Evolutionary conservation across 2,888 invertebrate genomes (phyloP).

Genomic region (Apoda limacodes): DNA sequence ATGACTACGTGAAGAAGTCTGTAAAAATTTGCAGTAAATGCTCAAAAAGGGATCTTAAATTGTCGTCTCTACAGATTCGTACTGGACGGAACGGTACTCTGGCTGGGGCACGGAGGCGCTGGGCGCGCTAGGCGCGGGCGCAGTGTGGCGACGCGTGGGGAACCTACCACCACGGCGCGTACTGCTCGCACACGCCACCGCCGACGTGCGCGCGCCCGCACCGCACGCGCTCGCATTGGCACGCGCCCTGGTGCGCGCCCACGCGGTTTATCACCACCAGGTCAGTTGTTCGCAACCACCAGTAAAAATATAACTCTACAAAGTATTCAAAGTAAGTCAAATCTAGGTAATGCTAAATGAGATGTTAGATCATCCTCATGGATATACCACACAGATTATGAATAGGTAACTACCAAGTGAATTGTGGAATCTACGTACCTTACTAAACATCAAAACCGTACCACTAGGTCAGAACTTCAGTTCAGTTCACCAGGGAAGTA

Average conservation of each 20-base stretch:
- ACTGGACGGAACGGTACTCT: conserved; percentile 91
- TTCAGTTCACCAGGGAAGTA: too few relatives aligned
- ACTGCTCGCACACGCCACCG: conserved; percentile 83
- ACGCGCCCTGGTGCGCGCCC: conserved; percentile 82
- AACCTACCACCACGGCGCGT: conserved; percentile 74
- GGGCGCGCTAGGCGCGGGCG: conserved; percentile 79
- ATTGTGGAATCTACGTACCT: too few relatives aligned
- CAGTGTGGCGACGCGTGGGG: conserved; percentile 82
- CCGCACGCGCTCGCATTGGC: conserved; percentile 89
- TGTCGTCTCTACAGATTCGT: conserved; percentile 67
- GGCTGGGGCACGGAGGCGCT: conserved; percentile 82
- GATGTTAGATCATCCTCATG: too few relatives aligned
- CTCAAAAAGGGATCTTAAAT: too few relatives aligned
- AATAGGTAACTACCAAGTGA: too few relatives aligned
- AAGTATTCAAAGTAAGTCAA: not conserved
- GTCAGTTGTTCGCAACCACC: conserved; percentile 53
- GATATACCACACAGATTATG: too few relatives aligned
- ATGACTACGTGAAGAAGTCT: too few relatives aligned
- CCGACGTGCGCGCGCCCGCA: conserved; percentile 87
- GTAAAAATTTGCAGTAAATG: too few relatives aligned
- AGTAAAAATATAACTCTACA: not conserved
- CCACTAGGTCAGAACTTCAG: too few relatives aligned
- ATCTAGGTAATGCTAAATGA: too few relatives aligned
- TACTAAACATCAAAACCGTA: too few relatives aligned
- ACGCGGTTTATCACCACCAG: conserved; percentile 87